phyloP scores from a whole-genome alignment of 2,113 vertebrate species.

The Tricholaema leucomelas region DNA sequence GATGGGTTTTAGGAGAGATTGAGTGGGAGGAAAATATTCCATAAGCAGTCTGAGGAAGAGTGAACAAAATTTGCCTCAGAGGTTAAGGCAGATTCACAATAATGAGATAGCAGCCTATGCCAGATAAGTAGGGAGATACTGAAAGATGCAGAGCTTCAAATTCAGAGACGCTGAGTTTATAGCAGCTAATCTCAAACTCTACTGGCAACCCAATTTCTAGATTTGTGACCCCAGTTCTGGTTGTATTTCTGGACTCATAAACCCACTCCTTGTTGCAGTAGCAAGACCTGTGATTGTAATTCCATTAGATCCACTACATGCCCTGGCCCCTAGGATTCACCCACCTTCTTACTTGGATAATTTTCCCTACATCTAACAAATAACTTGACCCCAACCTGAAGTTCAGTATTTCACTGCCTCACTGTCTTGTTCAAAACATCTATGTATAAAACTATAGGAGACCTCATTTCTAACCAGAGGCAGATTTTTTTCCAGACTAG shows the following conservation, averaged over 20 bases:
- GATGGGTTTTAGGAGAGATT: not conserved
- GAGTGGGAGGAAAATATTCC: conserved; percentile 34
- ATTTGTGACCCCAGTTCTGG: not conserved
- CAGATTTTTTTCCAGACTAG: not conserved
- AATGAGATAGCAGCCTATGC: conserved; percentile 15
- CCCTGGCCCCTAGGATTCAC: not conserved
- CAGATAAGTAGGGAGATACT: conserved; percentile 9
- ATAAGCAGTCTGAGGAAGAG: conserved; percentile 6
- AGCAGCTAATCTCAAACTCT: not conserved
- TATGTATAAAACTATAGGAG: not conserved
- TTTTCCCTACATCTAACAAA: not conserved
- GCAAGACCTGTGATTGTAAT: not conserved
- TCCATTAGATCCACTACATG: not conserved
- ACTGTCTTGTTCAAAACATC: not conserved
- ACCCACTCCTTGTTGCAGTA: not conserved
- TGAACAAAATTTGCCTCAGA: conserved; percentile 50
- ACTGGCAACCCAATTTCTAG: not conserved
- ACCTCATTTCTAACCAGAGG: not conserved
- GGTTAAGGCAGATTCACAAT: conserved; percentile 18
- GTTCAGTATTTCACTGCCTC: not conserved
- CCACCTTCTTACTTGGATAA: not conserved
- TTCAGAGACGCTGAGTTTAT: not conserved
- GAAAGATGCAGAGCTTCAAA: not conserved
- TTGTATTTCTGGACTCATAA: not conserved
- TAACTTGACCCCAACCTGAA: not conserved